Percentiles rank a stretch among this genome's conserved stretches.
Evolutionary conservation across 2,113 vertebrate genomes (phyloP).

Genomic region (Electrona antarctica): DNA sequence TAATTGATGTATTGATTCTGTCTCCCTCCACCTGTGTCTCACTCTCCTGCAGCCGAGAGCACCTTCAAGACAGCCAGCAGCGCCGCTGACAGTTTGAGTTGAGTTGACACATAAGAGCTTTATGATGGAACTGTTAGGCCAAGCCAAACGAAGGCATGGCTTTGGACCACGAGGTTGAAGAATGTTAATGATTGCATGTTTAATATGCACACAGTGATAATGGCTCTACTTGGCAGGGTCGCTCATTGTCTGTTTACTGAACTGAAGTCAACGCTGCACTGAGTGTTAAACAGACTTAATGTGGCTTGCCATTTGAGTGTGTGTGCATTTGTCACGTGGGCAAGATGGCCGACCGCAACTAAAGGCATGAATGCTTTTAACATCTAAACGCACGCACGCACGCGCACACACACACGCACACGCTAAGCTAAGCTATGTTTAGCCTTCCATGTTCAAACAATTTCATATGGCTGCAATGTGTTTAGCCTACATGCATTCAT

Average conservation of each 20-base stretch:
- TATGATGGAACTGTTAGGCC: neutral
- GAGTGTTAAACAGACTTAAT: no score
- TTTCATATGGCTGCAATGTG: no score
- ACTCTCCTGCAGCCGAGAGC: conserved; percentile 86
- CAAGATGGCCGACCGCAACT: no score
- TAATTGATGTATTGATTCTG: conserved; percentile 41
- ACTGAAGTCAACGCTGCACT: no score
- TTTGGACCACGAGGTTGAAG: neutral
- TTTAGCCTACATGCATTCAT: no score
- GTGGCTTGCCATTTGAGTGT: no score
- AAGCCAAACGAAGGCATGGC: neutral
- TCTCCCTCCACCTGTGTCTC: conserved; percentile 51
- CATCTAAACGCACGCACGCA: no score
- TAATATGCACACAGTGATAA: neutral
- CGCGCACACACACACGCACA: no score
- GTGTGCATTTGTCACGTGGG: no score
- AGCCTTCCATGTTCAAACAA: no score
- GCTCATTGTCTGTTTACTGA: neutral
- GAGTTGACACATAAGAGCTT: conserved; percentile 92
- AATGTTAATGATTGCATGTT: neutral
- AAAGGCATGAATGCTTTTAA: no score
- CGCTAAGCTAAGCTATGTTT: no score
- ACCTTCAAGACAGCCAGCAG: conserved; percentile 96
- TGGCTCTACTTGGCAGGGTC: neutral
- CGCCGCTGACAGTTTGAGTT: conserved; percentile 88